A percentile compares a stretch with the other conserved stretches of the same genome.
Conservation (phyloP, 1,140 invertebrate genomes). For the Drosophila punjabiensis region DNA sequence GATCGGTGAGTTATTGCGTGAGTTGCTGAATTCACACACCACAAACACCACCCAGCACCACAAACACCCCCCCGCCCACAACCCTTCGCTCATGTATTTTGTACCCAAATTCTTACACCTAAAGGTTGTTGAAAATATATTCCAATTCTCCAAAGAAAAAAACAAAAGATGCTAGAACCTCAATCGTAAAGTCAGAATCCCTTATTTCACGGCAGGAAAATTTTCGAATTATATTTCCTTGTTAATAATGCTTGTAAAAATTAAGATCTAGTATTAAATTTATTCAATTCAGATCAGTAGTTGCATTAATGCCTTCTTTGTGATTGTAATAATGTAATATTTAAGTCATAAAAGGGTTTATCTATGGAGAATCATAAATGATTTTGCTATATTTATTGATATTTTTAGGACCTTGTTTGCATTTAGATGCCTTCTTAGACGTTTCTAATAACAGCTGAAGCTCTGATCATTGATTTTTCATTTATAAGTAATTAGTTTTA, state of each 20-base stretch:
- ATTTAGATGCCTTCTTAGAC: neutral
- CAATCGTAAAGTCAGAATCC: neutral
- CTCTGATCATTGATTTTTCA: neutral
- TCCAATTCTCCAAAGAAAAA: neutral
- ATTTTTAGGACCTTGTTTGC: neutral
- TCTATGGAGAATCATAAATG: neutral
- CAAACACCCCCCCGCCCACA: neutral
- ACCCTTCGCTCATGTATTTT: neutral
- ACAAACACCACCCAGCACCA: neutral
- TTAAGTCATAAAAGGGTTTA: neutral
- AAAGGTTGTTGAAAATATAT: neutral
- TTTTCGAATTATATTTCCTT: neutral
- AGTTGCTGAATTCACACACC: constrained; percentile 2
- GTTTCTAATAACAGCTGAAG: neutral
- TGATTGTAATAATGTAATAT: neutral
- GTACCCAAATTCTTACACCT: neutral
- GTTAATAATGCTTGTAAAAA: neutral
- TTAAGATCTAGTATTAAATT: neutral
- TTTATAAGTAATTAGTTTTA: too few species aligned
- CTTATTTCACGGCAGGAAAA: neutral
- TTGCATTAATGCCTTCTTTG: too few species aligned
- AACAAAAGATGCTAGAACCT: neutral
- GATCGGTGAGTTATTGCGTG: constrained; percentile 51
- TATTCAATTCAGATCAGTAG: neutral
- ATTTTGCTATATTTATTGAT: neutral